phyloP scores from a whole-genome alignment of 2,888 invertebrate genomes.

The Prosapia bicincta region DNA sequence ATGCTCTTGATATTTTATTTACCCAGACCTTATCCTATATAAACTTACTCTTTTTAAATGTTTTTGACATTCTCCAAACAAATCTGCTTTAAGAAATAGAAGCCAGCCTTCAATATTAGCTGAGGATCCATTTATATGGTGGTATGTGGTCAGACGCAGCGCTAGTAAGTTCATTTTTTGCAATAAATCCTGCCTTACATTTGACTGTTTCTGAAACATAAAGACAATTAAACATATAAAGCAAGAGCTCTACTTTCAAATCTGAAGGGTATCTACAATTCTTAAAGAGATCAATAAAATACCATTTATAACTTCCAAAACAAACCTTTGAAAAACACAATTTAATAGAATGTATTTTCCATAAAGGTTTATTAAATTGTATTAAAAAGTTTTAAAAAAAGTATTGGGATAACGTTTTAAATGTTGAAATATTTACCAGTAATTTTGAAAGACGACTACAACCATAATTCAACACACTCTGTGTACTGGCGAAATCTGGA shows the following conservation, averaged over 20 bases:
- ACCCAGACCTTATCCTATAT: too few species aligned
- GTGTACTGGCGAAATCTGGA: slow-evolving; percentile 43
- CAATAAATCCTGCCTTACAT: not conserved
- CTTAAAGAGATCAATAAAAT: too few species aligned
- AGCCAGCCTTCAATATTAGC: slow-evolving; percentile 46
- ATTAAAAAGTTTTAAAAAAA: too few species aligned
- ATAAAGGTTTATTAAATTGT: too few species aligned
- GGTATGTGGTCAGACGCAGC: slow-evolving; percentile 48
- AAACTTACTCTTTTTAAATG: slow-evolving; percentile 46
- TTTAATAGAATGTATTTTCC: too few species aligned
- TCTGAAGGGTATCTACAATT: too few species aligned
- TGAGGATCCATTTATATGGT: slow-evolving; percentile 35
- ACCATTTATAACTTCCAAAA: too few species aligned
- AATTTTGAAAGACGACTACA: slow-evolving; percentile 38
- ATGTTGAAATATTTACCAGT: slow-evolving; percentile 10
- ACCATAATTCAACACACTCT: slow-evolving; percentile 44
- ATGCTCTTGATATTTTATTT: too few species aligned
- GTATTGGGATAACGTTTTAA: too few species aligned
- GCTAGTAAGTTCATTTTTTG: slow-evolving; percentile 9
- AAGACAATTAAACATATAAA: too few species aligned
- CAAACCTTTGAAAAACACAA: too few species aligned
- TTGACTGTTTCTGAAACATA: not conserved
- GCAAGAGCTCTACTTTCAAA: too few species aligned
- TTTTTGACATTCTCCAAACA: slow-evolving; percentile 46
- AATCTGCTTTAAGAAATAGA: slow-evolving; percentile 46